phyloP scores from a whole-genome alignment of 1,140 invertebrate genomes.

The Procambarus virginalis region DNA sequence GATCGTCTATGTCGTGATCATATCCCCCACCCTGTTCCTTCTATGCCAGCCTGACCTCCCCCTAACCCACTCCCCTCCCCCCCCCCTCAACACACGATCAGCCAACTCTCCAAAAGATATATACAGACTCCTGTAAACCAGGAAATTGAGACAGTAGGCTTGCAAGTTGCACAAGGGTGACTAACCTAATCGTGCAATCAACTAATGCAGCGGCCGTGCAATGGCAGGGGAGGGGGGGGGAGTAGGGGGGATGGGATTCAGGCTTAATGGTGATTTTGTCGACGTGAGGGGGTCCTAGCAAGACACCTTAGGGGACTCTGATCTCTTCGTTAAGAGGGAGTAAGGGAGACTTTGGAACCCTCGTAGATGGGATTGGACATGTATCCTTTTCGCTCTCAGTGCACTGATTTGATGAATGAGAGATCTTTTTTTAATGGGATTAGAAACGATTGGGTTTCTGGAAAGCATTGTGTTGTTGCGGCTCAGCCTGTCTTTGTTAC shows the following conservation, averaged over 20 bases:
- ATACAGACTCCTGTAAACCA: background rate
- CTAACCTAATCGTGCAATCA: conserved; percentile 34
- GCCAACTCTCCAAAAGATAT: no score
- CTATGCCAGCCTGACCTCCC: no score
- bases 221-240: background rate
- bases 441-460: background rate
- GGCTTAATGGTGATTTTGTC: conserved; percentile 16
- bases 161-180: background rate
- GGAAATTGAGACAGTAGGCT: background rate
- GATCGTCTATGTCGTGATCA: no score
- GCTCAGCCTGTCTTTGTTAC: no score
- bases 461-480: background rate
- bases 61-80: background rate
- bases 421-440: background rate
- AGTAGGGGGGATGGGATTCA: no score
- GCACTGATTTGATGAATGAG: background rate
- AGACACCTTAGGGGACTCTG: background rate
- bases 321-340: background rate
- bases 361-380: background rate
- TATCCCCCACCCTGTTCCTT: no score
- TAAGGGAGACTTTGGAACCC: background rate
- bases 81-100: no score
- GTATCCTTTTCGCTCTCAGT: background rate
- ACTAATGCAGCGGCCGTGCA: conserved; percentile 1
- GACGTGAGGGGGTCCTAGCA: background rate